Conservation (phyloP, 2,113 vertebrate genomes). For the Tachysurus fulvidraco region DNA sequence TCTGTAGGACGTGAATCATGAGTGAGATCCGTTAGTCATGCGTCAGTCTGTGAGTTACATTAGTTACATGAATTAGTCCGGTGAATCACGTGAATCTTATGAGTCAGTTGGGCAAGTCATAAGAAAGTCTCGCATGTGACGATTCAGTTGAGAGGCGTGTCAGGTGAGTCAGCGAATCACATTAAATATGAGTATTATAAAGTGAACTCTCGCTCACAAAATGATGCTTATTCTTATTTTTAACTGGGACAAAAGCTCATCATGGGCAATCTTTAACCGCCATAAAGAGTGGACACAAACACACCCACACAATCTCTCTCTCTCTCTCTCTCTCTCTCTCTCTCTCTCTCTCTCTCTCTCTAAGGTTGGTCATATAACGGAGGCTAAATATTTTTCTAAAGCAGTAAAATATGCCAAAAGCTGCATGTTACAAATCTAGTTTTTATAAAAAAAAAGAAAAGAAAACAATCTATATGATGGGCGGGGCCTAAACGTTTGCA, state of each 20-base stretch:
- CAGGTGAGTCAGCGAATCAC: not conserved
- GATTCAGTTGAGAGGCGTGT: not conserved
- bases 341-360: constrained; percentile 10
- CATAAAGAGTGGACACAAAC: not conserved
- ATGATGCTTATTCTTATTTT: not conserved
- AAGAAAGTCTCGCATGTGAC: too few relatives aligned
- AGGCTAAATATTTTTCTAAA: constrained; percentile 72
- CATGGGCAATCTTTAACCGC: not conserved
- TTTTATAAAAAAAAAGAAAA: constrained; percentile 62
- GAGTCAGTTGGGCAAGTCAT: not conserved
- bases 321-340: not conserved
- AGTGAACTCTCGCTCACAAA: not conserved
- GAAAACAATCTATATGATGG: constrained; percentile 52
- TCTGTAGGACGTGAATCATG: not conserved
- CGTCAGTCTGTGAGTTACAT: not conserved
- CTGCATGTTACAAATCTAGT: constrained; percentile 75
- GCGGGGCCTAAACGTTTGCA: constrained; percentile 5
- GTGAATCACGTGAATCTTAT: not conserved
- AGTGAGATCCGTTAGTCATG: not conserved
- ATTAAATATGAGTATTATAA: not conserved
- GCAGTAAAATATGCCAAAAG: constrained; percentile 73
- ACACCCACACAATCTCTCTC: not conserved
- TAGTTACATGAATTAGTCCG: not conserved
- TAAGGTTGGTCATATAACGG: constrained; percentile 47
- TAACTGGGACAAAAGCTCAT: not conserved